Base-by-base conservation (phyloP, 2,888 invertebrate species). In the Cremastinae sp. region DNA sequence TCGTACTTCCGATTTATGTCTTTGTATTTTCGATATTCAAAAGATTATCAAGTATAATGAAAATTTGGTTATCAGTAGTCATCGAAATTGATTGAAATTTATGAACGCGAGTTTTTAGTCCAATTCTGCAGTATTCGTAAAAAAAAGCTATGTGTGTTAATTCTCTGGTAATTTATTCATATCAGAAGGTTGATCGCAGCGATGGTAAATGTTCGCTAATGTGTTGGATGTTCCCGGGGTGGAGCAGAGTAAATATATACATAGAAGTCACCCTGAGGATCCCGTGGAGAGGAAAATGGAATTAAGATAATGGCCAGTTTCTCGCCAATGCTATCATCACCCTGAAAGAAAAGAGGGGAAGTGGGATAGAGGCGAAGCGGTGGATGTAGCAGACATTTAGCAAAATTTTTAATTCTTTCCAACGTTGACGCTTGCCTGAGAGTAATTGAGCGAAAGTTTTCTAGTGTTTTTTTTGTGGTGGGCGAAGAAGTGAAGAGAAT, bases 361-460 rank as follows among this genome's bases (percentile, higher is more conserved):
- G 28, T 47, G 14, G 66, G 37, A 5, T 9, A 28, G 53, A 64
- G 51, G 51, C 51, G 51, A 41, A 55, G 53, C 10, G 16, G 59
- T 58, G 53, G 58, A 72, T 61, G 72, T 51, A 45, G 62, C 35
- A 65, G 47, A 69, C 65, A 74, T 75, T 78, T 78, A 73, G 53
- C 49, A 51, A 69, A 78, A 76, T 68, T 81, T 53, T 80, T 75
- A 81, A 82, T 80, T 80, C 79, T 49, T 78, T 69, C 55, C 77
- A 35, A 66, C 74, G 74, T 75, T 78, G 72, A 69, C 75, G 70
- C 80, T 75, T 71, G 75, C 70, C 71, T 61, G 39, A 45, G 62
- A 71, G 77, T 83, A 83, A 83, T 82, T 80, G 79, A 81, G 75
- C 71, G 55, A 79, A 79, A 76, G 75, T 79, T 74, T 73, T 75